Evolutionary conservation across 2,888 invertebrate species (phyloP).

Genomic region (Clistopyga incitator): DNA sequence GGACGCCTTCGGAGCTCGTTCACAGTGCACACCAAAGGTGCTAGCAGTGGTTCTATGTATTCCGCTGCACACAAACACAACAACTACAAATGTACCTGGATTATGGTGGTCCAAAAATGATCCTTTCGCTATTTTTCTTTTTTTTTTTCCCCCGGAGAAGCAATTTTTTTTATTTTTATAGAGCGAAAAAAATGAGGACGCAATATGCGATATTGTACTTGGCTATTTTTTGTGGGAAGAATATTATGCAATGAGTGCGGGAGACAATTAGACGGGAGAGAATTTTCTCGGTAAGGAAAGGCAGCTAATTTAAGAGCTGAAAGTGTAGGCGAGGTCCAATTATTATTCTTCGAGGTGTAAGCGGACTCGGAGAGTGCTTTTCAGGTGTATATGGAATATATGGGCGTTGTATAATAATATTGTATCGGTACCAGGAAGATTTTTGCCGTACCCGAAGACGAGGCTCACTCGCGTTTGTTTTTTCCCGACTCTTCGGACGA

Average conservation of each 20-base stretch:
- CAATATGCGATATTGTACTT: no score
- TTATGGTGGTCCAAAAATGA: neutral
- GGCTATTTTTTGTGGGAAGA: no score
- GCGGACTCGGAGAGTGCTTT: slow-evolving; percentile 6
- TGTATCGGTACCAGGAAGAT: slow-evolving; percentile 66
- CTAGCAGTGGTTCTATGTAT: neutral
- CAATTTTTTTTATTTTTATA: no score
- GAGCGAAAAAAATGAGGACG: no score
- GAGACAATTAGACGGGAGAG: slow-evolving; percentile 22
- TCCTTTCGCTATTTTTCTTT: neutral
- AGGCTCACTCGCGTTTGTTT: slow-evolving; percentile 62
- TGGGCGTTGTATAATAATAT: neutral
- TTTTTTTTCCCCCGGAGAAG: neutral
- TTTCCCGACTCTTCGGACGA: slow-evolving; percentile 20
- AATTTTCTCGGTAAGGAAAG: neutral
- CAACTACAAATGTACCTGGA: neutral
- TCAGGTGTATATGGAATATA: neutral
- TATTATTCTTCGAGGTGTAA: slow-evolving; percentile 66
- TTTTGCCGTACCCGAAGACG: slow-evolving; percentile 71
- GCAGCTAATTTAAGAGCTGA: slow-evolving; percentile 37
- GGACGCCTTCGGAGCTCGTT: slow-evolving; percentile 53
- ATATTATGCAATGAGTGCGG: neutral
- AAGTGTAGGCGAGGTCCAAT: slow-evolving; percentile 71
- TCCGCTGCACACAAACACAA: neutral
- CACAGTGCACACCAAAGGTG: neutral